These are phyloP conservation scores for Eleginops maclovinus DNA, from an alignment of 2,113 vertebrate species.

Conservation along the genomic window DNA sequence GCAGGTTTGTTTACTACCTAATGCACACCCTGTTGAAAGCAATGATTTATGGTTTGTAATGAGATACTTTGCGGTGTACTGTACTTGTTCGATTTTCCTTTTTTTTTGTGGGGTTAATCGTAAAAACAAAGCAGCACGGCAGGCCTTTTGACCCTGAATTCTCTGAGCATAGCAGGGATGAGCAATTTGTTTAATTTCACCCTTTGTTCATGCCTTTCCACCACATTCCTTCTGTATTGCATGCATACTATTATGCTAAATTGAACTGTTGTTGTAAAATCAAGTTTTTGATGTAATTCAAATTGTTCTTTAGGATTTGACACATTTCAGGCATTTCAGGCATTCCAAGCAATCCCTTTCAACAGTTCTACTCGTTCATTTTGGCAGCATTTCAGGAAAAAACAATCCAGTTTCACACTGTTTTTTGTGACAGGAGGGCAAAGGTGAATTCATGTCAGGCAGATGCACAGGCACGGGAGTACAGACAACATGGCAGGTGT, in stretches of 20 bases:
- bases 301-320: background rate
- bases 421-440: slow-evolving; percentile 36
- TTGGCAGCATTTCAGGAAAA: background rate
- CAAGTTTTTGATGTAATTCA: background rate
- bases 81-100: background rate
- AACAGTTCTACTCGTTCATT: slow-evolving; percentile 1
- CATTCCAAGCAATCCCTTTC: background rate
- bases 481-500: slow-evolving; percentile 62
- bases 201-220: slow-evolving; percentile 17
- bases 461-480: slow-evolving; percentile 55
- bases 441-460: slow-evolving; percentile 43
- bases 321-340: background rate
- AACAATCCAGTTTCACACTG: slow-evolving; percentile 10
- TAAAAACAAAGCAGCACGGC: background rate
- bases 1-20: slow-evolving; percentile 15
- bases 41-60: slow-evolving; percentile 48
- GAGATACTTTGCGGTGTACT: slow-evolving; percentile 16
- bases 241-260: background rate
- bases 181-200: background rate
- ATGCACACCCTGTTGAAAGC: slow-evolving; percentile 26
- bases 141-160: slow-evolving; percentile 1
- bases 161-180: background rate
- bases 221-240: background rate
- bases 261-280: background rate
- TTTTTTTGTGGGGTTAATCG: background rate